Evolutionary conservation across 92 coral and sea anemone species (phyloP).

Genomic region (Heteractis magnifica): DNA sequence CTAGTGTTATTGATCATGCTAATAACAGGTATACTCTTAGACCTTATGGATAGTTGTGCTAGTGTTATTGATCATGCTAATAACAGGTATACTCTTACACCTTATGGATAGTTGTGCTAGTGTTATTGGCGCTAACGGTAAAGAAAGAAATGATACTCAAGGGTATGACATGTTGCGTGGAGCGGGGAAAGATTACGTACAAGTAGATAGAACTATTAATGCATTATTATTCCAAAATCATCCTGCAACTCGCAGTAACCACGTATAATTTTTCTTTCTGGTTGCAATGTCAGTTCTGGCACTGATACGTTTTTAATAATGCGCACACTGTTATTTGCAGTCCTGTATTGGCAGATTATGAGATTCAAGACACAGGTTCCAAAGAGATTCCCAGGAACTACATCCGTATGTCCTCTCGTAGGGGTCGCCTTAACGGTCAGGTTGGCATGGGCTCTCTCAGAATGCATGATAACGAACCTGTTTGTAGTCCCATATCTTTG

Average conservation of each 20-base stretch:
- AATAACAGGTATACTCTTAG: slow-evolving; percentile 7
- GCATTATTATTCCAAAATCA: too few relatives aligned
- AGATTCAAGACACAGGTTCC: slow-evolving; percentile 36
- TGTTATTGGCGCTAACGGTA: too few relatives aligned
- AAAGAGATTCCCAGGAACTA: slow-evolving; percentile 60
- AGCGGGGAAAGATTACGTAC: too few relatives aligned
- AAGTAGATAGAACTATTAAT: too few relatives aligned
- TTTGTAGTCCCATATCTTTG: slow-evolving; percentile 71
- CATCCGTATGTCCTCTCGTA: slow-evolving; percentile 76
- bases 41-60: slow-evolving; percentile 52
- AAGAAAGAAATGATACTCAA: too few relatives aligned
- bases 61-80: slow-evolving; percentile 39
- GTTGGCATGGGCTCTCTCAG: slow-evolving; percentile 84
- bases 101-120: too few relatives aligned
- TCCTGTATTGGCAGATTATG: slow-evolving; percentile 51
- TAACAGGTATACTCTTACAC: background rate
- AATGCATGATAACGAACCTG: slow-evolving; percentile 76
- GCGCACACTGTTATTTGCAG: background rate
- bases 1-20: slow-evolving; percentile 39
- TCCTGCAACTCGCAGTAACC: too few relatives aligned
- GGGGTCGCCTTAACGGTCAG: slow-evolving; percentile 77
- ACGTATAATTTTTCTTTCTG: too few relatives aligned
- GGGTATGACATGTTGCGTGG: too few relatives aligned
- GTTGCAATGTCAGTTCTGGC: background rate
- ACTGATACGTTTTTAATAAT: background rate